Evolutionary conservation across 2,888 invertebrate genomes (phyloP), one percentile per base, ranked within the genome.

Genomic region (Labia minor): DNA sequence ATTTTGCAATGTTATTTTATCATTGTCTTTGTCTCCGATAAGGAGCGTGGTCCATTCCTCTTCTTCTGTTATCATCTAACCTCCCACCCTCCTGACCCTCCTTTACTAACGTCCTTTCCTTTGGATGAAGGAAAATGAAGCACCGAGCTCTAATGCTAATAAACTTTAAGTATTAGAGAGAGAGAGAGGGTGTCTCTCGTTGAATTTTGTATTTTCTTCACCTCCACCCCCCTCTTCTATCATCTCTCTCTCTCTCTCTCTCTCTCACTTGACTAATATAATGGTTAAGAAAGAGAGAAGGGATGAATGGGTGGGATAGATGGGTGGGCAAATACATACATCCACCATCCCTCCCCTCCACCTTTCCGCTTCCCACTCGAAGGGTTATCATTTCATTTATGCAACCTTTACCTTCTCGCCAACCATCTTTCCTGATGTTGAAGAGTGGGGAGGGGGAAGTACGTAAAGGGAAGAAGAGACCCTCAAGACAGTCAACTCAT

Each of bases 121-220:
- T 49, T 16, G 49, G 49, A 49, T 10, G 49, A 49, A 49, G 49
- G n/a, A 49, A 49, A 49, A 49, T 49, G 49, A 49, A 49, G 49
- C 49, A 49, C 49, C 49, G 16, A 16, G 16, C 49, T 49, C 49
- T 49, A 49, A 49, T 49, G 49, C 49, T 49, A 49, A 49, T 49
- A 49, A 49, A 49, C 49, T 49, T 49, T 49, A 49, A 49, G 49
- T 49, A 49, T 49, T 49, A 49, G 49, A 49, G 49, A 49, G 49
- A 49, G 49, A 16, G 49, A n/a, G 49, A 26, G 26, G 8, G 26
- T 3, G 26, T 26, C n/a, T n/a, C n/a, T 49, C 49, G 49, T 49
- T 49, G 49, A 49, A 49, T 49, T 49, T 49, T 49, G 49, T 49
- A 16, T 49, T 11, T 16, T 14, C 4, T 14, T 14, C 16, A 4